Base-by-base conservation (phyloP, 2,888 invertebrate species). In the Clusia tigrina region DNA sequence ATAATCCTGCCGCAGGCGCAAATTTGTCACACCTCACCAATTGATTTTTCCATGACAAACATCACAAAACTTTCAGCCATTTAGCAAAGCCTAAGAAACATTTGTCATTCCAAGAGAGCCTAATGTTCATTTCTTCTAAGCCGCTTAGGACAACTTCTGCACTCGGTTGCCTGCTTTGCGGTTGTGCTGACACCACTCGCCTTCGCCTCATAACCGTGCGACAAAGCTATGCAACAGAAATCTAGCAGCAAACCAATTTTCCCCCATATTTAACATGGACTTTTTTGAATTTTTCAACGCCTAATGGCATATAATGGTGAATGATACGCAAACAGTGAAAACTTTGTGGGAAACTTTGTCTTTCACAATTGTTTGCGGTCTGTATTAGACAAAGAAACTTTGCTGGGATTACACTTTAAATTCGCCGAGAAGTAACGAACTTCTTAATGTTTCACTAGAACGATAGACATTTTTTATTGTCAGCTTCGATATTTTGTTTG, bases 1-100 rank as follows among this genome's bases (percentile, higher is more conserved):
- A 51, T 12, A n/a, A n/a, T n/a, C 17, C 20, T 46, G 20, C 18
- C 46, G 24, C 15, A 57, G 18, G 20, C 52, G 52, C 32, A 37
- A 58, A 58, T 52, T 58, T 58, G 52, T 58, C 58, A 58, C 25
- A n/a, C 46, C 10, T 24, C 58, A 51, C 52, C 32, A 51, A 58
- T 58, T 58, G 58, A 58, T 58, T 58, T 52, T 17, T 38, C 46
- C 3, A 20, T 5, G 22, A 18, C 20, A 22, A 18, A 18, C 15
- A 22, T 3, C 48, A 42, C 10, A 42, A 48, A 48, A 48, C 48
- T 48, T 48, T 48, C 20, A 15, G 20, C 48, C 22, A 48, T 22
- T 48, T 48, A 48, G 22, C 48, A 48, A 48, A n/a, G n/a, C n/a
- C n/a, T n/a, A n/a, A n/a, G n/a, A n/a, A n/a, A n/a, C n/a, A n/a